These are phyloP conservation scores for Leistus spinibarbis DNA, from an alignment of 2,888 invertebrate genomes.

Conservation along the genomic window DNA sequence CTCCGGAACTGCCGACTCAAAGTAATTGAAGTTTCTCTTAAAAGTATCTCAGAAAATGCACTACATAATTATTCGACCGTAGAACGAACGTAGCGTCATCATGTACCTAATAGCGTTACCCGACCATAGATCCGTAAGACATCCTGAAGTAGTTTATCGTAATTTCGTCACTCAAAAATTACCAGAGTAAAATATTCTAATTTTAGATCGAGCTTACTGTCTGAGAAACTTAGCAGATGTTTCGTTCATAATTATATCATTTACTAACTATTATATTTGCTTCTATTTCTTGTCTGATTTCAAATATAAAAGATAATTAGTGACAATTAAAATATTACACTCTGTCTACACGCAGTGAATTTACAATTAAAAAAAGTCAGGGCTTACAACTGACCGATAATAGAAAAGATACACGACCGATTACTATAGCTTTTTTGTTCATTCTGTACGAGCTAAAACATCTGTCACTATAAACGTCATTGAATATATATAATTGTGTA, in stretches of 20 bases:
- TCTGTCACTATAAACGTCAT: too few relatives aligned
- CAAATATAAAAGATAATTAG: too few relatives aligned
- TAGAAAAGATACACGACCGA: too few relatives aligned
- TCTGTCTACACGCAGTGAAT: too few relatives aligned
- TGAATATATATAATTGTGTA: too few relatives aligned
- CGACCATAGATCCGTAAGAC: neutral
- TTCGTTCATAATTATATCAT: neutral
- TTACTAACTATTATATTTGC: neutral
- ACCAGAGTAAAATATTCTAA: neutral
- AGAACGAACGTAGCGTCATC: neutral
- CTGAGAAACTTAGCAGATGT: neutral
- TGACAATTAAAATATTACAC: too few relatives aligned
- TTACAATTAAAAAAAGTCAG: too few relatives aligned
- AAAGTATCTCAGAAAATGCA: constrained; percentile 8
- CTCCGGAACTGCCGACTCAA: neutral
- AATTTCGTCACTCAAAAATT: neutral
- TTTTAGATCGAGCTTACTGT: neutral
- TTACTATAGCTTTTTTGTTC: too few relatives aligned
- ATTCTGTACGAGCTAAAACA: too few relatives aligned
- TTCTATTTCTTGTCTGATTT: too few relatives aligned
- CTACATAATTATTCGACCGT: neutral
- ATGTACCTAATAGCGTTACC: neutral
- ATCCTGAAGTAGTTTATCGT: neutral
- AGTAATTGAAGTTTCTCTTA: constrained; percentile 10
- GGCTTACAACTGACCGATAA: too few relatives aligned